Evolutionary conservation across 2,888 invertebrate species (phyloP), one percentile per base, ranked within the genome.

Genomic region (Drosophila rubida): DNA sequence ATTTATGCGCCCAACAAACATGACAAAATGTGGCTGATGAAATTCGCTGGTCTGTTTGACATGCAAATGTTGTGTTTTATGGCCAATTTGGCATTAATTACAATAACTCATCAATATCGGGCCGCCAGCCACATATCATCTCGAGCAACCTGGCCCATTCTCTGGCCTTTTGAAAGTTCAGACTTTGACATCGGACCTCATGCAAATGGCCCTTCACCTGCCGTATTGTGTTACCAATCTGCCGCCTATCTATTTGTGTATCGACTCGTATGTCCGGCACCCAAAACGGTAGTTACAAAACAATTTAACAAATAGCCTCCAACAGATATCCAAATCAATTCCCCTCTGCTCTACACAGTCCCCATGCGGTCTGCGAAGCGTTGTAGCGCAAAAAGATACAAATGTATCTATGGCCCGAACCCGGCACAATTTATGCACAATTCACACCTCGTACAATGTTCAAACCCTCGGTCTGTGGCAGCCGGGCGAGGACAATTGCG

Each of bases 51-150:
- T 63, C 69, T 83, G 70, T 69, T 87, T 80, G 86, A 80, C 77
- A 85, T 85, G 87, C 85, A 85, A 85, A 85, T 85, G 86, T 85
- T 78, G 87, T 80, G 87, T 85, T 87, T 85, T 87, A 85, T 82
- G 69, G 74, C 78, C 83, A 85, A 85, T 85, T 85, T 85, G 71
- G 72, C 86, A 80, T 85, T 87, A 80, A 85, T 85, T 87, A 85
- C 71, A 81, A 87, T 82, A 80, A 69, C 69, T 82, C 72, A 77
- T 68, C 53, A 63, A 32, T 50, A 37, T 37, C 50, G 8, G 4
- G 2, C 14, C 37, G 22, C 2, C 42, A 32, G 11, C 27, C 39
- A 22, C 14, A n/a, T 30, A 49, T 32, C 51, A 63, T 41, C 67
- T 16, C 35, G 39, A 32, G 13, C 54, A 50, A 50, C 50, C 16